These are phyloP conservation scores for Glaucidium brasilianum DNA, from an alignment of 2,113 vertebrate species.

Conservation along the genomic window DNA sequence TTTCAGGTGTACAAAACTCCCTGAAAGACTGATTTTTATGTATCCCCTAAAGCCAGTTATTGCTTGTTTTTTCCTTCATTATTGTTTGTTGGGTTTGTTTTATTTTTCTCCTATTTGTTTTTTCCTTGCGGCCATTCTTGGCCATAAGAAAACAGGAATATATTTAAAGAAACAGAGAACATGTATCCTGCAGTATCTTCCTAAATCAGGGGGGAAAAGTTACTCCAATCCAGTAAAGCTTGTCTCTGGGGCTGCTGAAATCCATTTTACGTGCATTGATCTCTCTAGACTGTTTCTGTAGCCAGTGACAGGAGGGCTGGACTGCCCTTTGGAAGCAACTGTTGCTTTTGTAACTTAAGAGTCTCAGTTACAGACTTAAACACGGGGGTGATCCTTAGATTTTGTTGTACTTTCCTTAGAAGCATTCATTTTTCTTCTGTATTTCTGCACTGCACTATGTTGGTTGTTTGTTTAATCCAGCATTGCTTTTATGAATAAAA, in stretches of 20 bases:
- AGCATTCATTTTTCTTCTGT: background rate
- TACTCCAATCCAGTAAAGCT: background rate
- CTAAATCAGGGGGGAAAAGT: background rate
- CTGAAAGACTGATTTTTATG: background rate
- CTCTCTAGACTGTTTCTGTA: background rate
- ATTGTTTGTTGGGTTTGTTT: background rate
- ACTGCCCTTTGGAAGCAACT: background rate
- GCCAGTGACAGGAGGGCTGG: background rate
- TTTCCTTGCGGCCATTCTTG: background rate
- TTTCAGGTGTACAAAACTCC: background rate
- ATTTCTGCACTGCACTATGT: background rate
- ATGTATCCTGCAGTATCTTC: background rate
- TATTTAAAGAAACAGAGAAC: background rate
- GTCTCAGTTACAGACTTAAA: background rate
- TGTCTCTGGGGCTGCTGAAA: background rate
- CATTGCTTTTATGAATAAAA: background rate
- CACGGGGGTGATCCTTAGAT: rapidly evolving
- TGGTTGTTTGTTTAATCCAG: background rate
- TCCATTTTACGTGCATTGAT: background rate
- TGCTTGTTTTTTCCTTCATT: background rate
- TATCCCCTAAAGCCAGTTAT: background rate
- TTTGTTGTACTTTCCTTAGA: background rate
- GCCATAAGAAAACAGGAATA: background rate
- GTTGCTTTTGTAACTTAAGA: background rate
- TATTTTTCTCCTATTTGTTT: background rate